Percentiles rank a stretch among this genome's conserved stretches.
These are phyloP conservation scores for Hoplostethus atlanticus DNA, from an alignment of 2,797 vertebrate genomes.

Conservation along the genomic window DNA sequence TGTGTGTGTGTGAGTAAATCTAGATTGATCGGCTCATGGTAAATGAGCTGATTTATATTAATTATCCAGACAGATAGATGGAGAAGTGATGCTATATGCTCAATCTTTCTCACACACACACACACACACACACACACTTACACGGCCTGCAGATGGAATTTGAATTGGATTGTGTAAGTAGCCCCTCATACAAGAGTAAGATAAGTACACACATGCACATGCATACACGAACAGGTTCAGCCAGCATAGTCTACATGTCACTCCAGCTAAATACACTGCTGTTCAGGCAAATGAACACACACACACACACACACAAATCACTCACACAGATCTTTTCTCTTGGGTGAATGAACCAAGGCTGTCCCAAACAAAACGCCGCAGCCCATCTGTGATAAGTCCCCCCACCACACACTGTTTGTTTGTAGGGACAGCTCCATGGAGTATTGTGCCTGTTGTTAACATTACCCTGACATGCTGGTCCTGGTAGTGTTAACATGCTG, in stretches of 20 bases:
- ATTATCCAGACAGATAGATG: conserved; percentile 75
- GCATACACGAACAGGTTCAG: background rate
- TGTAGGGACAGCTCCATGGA: conserved; percentile 2
- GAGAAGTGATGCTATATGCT: conserved; percentile 64
- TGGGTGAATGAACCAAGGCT: conserved; percentile 9
- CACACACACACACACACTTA: conserved; percentile 1
- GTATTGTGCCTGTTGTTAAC: conserved; percentile 6
- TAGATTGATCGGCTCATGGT: conserved; percentile 74
- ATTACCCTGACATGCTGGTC: conserved; percentile 11
- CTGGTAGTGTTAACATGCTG: conserved; percentile 2
- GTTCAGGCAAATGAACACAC: too few relatives aligned
- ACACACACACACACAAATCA: background rate
- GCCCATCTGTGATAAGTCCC: conserved; percentile 20
- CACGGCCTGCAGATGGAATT: background rate
- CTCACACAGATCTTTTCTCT: background rate
- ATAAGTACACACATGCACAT: background rate
- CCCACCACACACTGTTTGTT: background rate
- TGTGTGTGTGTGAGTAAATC: conserved; percentile 37
- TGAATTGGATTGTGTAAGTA: background rate
- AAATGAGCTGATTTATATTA: conserved; percentile 82
- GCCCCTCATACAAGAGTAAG: background rate
- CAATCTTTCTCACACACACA: conserved; percentile 45
- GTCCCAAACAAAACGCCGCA: conserved; percentile 2
- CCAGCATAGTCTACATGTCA: background rate
- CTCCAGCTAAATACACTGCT: background rate